Evolutionary conservation across 1,140 invertebrate species (phyloP).

Genomic region (Nixonia krombeini): DNA sequence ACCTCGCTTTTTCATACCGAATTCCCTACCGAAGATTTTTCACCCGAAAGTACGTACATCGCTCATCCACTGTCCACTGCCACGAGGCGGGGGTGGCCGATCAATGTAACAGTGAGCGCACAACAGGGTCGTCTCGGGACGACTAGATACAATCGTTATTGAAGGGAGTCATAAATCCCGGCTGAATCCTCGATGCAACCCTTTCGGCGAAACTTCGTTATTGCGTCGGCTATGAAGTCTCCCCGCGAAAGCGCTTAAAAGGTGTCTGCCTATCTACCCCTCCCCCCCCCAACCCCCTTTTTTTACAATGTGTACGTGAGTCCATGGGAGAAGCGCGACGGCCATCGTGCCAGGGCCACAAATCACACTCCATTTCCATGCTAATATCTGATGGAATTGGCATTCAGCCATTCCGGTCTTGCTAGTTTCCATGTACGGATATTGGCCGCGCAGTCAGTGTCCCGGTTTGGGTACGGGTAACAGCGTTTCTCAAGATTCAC

Average conservation of each 20-base stretch:
- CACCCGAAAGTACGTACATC: too few species aligned
- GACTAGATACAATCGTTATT: constrained; percentile 47
- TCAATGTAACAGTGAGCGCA: constrained; percentile 18
- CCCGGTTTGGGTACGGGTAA: not conserved
- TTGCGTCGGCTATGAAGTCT: constrained; percentile 10
- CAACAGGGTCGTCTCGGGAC: constrained; percentile 11
- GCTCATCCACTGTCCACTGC: too few species aligned
- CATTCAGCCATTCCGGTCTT: constrained; percentile 50
- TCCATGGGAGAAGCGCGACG: not conserved
- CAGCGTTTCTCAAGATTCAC: constrained; percentile 16
- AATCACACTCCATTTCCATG: constrained; percentile 64
- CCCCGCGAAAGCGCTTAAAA: constrained; percentile 1
- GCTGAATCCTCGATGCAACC: constrained; percentile 49
- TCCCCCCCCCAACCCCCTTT: not conserved
- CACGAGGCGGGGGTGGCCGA: too few species aligned
- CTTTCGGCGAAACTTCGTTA: constrained; percentile 42
- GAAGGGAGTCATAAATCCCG: constrained; percentile 53
- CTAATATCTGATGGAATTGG: constrained; percentile 66
- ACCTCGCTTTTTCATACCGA: too few species aligned
- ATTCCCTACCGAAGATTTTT: too few species aligned
- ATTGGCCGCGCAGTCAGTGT: constrained; percentile 2
- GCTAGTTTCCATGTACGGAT: constrained; percentile 14
- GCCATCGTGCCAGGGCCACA: constrained; percentile 42
- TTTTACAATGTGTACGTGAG: constrained; percentile 5
- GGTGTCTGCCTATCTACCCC: not conserved